Conservation (phyloP, 2,113 vertebrate genomes). For the Meleagris gallopavo region DNA sequence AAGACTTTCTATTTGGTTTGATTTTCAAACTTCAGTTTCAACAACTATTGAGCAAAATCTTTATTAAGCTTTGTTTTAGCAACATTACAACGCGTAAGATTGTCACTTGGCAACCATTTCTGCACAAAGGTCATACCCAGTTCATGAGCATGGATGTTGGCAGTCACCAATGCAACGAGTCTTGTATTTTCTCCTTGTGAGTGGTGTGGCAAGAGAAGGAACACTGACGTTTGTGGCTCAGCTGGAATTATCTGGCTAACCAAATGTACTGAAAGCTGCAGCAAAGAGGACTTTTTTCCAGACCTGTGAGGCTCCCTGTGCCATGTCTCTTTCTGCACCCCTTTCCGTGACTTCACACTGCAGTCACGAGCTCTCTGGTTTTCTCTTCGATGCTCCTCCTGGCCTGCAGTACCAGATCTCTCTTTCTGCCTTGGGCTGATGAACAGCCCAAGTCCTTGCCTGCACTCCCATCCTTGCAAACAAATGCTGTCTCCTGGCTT, state of each 20-base stretch:
- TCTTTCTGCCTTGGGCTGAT: neutral
- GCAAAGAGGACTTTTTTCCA: neutral
- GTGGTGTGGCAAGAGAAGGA: constrained; percentile 43
- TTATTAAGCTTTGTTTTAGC: neutral
- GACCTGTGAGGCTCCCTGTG: neutral
- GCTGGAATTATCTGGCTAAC: constrained; percentile 45
- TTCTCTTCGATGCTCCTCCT: neutral
- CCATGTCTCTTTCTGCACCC: neutral
- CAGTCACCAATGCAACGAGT: neutral
- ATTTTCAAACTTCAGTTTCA: neutral
- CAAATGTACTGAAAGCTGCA: neutral
- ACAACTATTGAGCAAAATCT: neutral
- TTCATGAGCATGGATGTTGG: constrained; percentile 44
- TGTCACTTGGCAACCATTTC: constrained; percentile 42
- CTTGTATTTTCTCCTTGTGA: constrained; percentile 44
- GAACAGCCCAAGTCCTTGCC: neutral
- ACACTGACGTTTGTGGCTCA: constrained; percentile 50
- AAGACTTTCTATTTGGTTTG: neutral
- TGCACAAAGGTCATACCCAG: constrained; percentile 3
- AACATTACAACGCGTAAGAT: neutral
- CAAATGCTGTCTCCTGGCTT: neutral
- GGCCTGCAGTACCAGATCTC: constrained; percentile 9
- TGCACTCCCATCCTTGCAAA: accelerated
- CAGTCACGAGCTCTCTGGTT: constrained; percentile 13
- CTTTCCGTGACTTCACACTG: constrained; percentile 13